Conservation (phyloP, 1,140 invertebrate species). For the Brachionus paranguensis region DNA sequence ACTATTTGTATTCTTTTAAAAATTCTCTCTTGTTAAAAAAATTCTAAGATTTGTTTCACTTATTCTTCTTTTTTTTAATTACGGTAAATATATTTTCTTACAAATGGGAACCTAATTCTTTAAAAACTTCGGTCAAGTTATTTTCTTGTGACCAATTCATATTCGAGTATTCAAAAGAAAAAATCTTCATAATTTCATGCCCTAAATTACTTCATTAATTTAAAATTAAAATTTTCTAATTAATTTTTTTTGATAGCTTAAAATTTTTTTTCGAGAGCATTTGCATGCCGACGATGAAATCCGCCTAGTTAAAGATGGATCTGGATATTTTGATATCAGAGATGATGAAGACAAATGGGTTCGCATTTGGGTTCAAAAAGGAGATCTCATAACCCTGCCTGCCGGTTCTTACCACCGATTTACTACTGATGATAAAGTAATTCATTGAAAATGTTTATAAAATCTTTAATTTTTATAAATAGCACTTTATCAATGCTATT, state of each 20-base stretch:
- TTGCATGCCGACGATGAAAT: conserved; percentile 97
- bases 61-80: no score
- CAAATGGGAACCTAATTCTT: no score
- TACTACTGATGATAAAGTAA: conserved; percentile 69
- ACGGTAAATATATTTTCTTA: no score
- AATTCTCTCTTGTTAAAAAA: no score
- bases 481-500: conserved; percentile 80
- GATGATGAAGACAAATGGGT: conserved; percentile 85
- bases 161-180: no score
- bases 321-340: conserved; percentile 92
- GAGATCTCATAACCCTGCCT: conserved; percentile 86
- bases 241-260: conserved; percentile 60
- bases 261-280: conserved; percentile 85
- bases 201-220: no score
- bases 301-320: conserved; percentile 74
- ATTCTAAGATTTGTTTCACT: no score
- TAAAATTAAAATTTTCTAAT: background rate
- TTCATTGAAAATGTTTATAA: background rate
- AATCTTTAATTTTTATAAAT: background rate
- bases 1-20: no score
- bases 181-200: no score
- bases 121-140: no score
- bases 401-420: conserved; percentile 96
- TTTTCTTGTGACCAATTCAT: no score
- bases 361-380: conserved; percentile 72